Conservation (phyloP, 2,888 invertebrate genomes). For the Allacma fusca region DNA sequence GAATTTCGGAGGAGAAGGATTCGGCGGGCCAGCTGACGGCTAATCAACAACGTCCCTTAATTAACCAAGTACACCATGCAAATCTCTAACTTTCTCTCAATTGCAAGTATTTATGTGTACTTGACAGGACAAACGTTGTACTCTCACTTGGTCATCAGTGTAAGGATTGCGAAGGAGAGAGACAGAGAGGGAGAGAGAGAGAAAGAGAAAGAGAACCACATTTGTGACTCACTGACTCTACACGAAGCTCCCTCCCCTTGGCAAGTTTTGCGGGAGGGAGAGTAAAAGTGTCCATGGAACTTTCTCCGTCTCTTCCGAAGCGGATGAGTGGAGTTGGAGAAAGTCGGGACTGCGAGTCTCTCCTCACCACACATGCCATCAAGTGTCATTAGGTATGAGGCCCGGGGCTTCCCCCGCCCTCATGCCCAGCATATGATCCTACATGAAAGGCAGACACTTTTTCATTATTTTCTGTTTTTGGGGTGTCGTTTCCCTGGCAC, state of each 20-base stretch:
- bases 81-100: background rate
- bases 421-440: too few relatives aligned
- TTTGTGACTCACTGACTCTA: too few relatives aligned
- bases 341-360: background rate
- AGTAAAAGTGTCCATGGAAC: background rate
- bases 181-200: background rate
- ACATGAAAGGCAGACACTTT: too few relatives aligned
- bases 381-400: slow-evolving; percentile 15
- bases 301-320: background rate
- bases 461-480: too few relatives aligned
- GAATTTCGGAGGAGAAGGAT: too few relatives aligned
- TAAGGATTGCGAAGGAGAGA: too few relatives aligned
- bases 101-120: too few relatives aligned
- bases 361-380: background rate
- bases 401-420: too few relatives aligned
- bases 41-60: background rate
- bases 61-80: background rate
- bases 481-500: too few relatives aligned
- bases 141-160: too few relatives aligned
- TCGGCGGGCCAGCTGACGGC: background rate
- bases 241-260: too few relatives aligned
- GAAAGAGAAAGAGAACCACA: background rate
- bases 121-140: background rate
- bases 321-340: background rate
- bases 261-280: too few relatives aligned